phyloP scores from a whole-genome alignment of 1,140 invertebrate genomes.

The Harlomillsia oculata region DNA sequence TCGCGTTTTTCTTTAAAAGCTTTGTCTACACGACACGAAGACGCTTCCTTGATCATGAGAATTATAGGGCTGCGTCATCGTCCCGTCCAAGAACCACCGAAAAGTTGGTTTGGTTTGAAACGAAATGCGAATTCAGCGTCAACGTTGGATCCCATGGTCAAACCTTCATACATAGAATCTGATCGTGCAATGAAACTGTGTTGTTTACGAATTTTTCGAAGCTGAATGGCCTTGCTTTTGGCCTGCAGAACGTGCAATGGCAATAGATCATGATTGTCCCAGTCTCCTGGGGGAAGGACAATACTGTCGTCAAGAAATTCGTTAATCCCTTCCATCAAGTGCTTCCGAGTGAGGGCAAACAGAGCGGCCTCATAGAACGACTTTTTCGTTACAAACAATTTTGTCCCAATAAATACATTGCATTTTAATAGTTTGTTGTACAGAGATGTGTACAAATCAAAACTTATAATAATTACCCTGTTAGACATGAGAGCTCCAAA shows the following conservation, averaged over 20 bases:
- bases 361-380: slow-evolving; percentile 87
- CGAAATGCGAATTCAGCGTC: slow-evolving; percentile 51
- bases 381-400: no score
- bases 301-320: slow-evolving; percentile 90
- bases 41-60: slow-evolving; percentile 71
- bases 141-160: no score
- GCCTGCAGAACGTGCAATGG: slow-evolving; percentile 47
- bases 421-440: no score
- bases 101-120: slow-evolving; percentile 61
- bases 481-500: slow-evolving; percentile 95
- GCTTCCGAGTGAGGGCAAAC: slow-evolving; percentile 72
- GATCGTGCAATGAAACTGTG: slow-evolving; percentile 15
- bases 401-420: no score
- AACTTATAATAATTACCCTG: no score
- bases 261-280: slow-evolving; percentile 48
- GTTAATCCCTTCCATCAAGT: slow-evolving; percentile 84
- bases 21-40: no score
- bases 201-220: slow-evolving; percentile 26
- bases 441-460: no score
- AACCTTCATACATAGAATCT: slow-evolving; percentile 27
- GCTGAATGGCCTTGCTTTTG: slow-evolving; percentile 34
- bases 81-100: slow-evolving; percentile 68
- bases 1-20: no score
- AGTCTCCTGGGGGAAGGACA: slow-evolving; percentile 78
- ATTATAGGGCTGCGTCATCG: slow-evolving; percentile 70